These are phyloP conservation scores for Acronicta aceris DNA, from an alignment of 2,888 invertebrate genomes.

Conservation along the genomic window DNA sequence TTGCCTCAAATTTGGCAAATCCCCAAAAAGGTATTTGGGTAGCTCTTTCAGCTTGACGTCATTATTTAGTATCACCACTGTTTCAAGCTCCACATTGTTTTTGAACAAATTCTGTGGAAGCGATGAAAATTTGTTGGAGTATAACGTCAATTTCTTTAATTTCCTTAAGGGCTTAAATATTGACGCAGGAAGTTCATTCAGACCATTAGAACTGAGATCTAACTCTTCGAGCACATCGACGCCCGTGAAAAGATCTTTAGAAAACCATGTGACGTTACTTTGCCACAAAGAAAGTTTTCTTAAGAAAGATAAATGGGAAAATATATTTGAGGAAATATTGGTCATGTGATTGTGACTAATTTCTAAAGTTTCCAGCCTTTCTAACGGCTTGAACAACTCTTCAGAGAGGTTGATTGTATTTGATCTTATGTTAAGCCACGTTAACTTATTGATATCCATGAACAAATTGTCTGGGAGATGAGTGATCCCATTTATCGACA, in stretches of 20 bases:
- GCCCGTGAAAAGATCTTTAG: conserved; percentile 90
- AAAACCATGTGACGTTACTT: conserved; percentile 91
- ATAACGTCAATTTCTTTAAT: conserved; percentile 91
- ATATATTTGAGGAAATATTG: conserved; percentile 89
- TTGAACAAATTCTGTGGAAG: conserved; percentile 90
- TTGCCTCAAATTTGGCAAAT: conserved; percentile 87
- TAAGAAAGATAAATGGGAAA: conserved; percentile 90
- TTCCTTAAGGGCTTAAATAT: conserved; percentile 90
- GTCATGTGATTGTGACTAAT: conserved; percentile 91
- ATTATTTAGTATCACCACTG: conserved; percentile 89
- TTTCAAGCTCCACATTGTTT: conserved; percentile 86
- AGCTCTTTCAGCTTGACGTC: conserved; percentile 88
- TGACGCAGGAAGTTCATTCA: conserved; percentile 89
- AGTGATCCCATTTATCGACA: conserved; percentile 90
- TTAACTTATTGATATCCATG: conserved; percentile 89
- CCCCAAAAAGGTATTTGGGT: conserved; percentile 89
- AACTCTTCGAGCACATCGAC: conserved; percentile 90
- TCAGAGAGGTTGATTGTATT: conserved; percentile 89
- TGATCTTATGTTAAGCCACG: conserved; percentile 90
- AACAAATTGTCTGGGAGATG: conserved; percentile 91
- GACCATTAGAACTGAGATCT: conserved; percentile 91
- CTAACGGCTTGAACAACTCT: conserved; percentile 88
- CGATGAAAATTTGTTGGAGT: conserved; percentile 91
- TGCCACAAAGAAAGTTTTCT: conserved; percentile 91
- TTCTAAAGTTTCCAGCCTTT: conserved; percentile 90